A percentile compares a stretch with the other conserved stretches of the same genome.
Conservation (phyloP, 2,797 vertebrate species). For the Ateles fusciceps region DNA sequence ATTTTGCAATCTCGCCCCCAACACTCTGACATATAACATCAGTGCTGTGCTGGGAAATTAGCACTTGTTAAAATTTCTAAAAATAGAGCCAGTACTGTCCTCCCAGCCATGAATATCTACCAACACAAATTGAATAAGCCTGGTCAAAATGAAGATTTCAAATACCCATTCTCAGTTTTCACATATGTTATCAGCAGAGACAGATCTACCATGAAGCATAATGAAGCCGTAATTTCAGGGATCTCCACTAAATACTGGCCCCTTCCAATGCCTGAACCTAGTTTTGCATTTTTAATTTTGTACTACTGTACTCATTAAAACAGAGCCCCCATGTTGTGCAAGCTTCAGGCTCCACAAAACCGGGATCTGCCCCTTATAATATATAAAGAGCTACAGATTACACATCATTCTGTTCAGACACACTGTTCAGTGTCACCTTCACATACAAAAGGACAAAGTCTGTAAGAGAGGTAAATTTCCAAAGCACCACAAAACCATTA, state of each 20-base stretch:
- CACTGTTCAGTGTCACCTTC: slow-evolving; percentile 17
- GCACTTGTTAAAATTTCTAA: not conserved
- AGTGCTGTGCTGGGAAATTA: not conserved
- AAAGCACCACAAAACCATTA: slow-evolving; percentile 34
- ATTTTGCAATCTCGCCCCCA: not conserved
- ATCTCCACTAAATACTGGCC: not conserved
- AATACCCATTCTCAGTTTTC: not conserved
- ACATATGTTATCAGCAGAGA: not conserved
- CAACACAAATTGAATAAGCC: not conserved
- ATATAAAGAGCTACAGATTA: slow-evolving; percentile 7
- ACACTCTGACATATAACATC: not conserved
- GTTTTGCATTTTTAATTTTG: not conserved
- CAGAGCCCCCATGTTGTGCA: not conserved
- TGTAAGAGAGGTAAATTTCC: slow-evolving; percentile 55
- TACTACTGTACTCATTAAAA: not conserved
- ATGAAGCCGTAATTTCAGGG: not conserved
- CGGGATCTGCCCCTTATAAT: not conserved
- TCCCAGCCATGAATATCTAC: not conserved
- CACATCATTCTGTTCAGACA: slow-evolving; percentile 40
- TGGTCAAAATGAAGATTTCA: not conserved
- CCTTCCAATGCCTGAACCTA: not conserved
- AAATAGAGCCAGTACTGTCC: not conserved
- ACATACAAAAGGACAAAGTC: slow-evolving; percentile 55
- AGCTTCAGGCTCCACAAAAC: not conserved
- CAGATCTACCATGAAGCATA: not conserved